A percentile compares a stretch with the other conserved stretches of the same genome.
Evolutionary conservation across 1,140 invertebrate genomes (phyloP).

Genomic region (Drosophila pseudoananassae): DNA sequence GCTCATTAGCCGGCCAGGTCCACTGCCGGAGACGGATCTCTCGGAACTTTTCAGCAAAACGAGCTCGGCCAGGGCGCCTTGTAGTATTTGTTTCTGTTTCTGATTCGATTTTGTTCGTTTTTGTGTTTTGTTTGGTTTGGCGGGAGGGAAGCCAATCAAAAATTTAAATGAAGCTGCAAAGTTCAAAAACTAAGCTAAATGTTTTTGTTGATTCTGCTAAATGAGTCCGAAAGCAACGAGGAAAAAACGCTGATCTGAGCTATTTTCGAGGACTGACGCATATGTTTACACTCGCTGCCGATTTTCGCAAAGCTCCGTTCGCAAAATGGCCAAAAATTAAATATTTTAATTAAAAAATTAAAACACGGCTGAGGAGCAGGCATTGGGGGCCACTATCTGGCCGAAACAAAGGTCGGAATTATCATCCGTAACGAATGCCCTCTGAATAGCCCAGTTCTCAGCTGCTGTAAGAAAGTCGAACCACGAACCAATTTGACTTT

Average conservation of each 20-base stretch:
- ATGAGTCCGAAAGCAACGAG: conserved; percentile 56
- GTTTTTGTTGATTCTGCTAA: conserved; percentile 59
- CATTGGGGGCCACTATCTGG: background rate
- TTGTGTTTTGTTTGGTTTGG: conserved; percentile 23
- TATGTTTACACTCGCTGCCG: conserved; percentile 1
- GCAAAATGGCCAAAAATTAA: conserved; percentile 40
- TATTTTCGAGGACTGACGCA: conserved; percentile 64
- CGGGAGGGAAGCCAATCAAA: conserved; percentile 75
- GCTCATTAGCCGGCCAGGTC: conserved; percentile 65
- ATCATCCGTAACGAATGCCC: conserved; percentile 58
- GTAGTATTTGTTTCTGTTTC: conserved; percentile 5
- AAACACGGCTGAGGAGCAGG: conserved; percentile 3
- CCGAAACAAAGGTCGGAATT: conserved; percentile 51
- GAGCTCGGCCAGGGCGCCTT: conserved; percentile 45
- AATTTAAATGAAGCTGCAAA: conserved; percentile 81
- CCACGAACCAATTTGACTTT: conserved; percentile 62
- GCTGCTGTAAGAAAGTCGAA: conserved; percentile 47
- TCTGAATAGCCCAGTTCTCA: conserved; percentile 47
- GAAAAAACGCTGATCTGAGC: conserved; percentile 41
- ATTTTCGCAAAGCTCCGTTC: conserved; percentile 33
- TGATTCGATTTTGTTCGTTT: background rate
- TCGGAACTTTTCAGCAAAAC: conserved; percentile 55
- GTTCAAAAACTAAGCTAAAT: conserved; percentile 76
- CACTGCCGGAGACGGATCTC: conserved; percentile 43
- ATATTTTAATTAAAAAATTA: conserved; percentile 56